Evolutionary conservation across 2,113 vertebrate genomes (phyloP).

Genomic region (Perca fluviatilis): DNA sequence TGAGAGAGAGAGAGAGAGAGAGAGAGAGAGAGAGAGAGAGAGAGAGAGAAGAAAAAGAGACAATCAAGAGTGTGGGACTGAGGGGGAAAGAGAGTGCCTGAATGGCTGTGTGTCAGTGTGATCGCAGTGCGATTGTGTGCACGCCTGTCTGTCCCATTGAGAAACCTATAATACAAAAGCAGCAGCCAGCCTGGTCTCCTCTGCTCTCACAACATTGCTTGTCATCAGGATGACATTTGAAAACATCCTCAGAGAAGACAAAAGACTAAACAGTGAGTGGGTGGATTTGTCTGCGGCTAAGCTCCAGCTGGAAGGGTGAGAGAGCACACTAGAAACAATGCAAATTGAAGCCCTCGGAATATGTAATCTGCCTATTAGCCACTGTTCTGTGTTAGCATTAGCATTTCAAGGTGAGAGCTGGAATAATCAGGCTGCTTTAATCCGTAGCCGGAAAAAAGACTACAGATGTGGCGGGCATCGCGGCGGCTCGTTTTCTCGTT

Average conservation of each 20-base stretch:
- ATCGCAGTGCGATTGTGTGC: slow-evolving; percentile 56
- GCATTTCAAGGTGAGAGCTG: slow-evolving; percentile 74
- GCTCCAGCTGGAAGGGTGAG: slow-evolving; percentile 64
- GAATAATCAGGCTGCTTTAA: slow-evolving; percentile 63
- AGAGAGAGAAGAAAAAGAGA: slow-evolving; percentile 31
- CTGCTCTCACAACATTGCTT: slow-evolving; percentile 69
- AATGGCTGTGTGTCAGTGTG: slow-evolving; percentile 71
- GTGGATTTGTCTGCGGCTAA: slow-evolving; percentile 75
- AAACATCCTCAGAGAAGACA: slow-evolving; percentile 78
- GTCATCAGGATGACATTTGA: slow-evolving; percentile 82
- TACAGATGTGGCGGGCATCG: slow-evolving; percentile 54
- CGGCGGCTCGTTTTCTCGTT: slow-evolving; percentile 37
- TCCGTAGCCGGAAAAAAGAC: neutral
- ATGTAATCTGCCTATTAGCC: slow-evolving; percentile 75
- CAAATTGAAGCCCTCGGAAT: slow-evolving; percentile 54
- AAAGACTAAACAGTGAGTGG: slow-evolving; percentile 75
- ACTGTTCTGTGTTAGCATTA: slow-evolving; percentile 65
- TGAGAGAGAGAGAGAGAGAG: slow-evolving; percentile 14
- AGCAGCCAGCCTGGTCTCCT: slow-evolving; percentile 63
- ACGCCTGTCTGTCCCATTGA: slow-evolving; percentile 74
- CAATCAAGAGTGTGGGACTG: slow-evolving; percentile 63
- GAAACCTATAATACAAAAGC: slow-evolving; percentile 67
- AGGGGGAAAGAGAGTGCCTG: slow-evolving; percentile 57
- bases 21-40: slow-evolving; percentile 34
- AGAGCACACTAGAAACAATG: slow-evolving; percentile 72